Evolutionary conservation across 2,113 vertebrate genomes (phyloP).

Genomic region (Pardalotus punctatus): DNA sequence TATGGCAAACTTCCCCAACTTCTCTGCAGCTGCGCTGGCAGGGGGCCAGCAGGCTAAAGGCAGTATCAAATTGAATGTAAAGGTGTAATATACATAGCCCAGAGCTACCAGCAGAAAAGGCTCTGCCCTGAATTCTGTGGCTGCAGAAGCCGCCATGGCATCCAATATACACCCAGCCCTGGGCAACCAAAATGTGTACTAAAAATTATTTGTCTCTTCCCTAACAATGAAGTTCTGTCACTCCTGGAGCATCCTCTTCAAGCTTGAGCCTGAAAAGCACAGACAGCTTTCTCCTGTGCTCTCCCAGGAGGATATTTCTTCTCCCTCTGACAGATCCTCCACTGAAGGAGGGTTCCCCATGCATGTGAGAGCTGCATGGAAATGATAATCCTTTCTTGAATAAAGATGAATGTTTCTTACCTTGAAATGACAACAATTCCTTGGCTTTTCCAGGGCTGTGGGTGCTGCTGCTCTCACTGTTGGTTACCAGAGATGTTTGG

Average conservation of each 20-base stretch:
- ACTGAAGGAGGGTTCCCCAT: background rate
- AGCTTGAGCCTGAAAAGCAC: background rate
- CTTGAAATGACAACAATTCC: background rate
- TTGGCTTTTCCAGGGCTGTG: accelerated
- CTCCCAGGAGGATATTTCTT: background rate
- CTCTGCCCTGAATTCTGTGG: background rate
- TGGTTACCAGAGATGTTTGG: background rate
- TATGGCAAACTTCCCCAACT: conserved; percentile 34
- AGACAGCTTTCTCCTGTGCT: background rate
- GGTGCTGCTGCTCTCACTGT: background rate
- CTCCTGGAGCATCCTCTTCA: background rate
- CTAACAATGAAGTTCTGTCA: background rate
- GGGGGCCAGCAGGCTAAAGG: conserved; percentile 28
- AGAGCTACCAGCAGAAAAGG: conserved; percentile 40
- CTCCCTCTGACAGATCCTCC: background rate
- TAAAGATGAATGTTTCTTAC: background rate
- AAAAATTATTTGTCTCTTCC: background rate
- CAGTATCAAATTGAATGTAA: conserved; percentile 43
- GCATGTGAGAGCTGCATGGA: background rate
- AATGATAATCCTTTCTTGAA: background rate
- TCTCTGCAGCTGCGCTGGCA: conserved; percentile 54
- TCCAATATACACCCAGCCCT: background rate
- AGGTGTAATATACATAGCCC: conserved; percentile 59
- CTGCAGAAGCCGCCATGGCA: accelerated
- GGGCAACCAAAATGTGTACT: background rate